phyloP scores from a whole-genome alignment of 2,888 invertebrate species.

The Synanthedon vespiformis region DNA sequence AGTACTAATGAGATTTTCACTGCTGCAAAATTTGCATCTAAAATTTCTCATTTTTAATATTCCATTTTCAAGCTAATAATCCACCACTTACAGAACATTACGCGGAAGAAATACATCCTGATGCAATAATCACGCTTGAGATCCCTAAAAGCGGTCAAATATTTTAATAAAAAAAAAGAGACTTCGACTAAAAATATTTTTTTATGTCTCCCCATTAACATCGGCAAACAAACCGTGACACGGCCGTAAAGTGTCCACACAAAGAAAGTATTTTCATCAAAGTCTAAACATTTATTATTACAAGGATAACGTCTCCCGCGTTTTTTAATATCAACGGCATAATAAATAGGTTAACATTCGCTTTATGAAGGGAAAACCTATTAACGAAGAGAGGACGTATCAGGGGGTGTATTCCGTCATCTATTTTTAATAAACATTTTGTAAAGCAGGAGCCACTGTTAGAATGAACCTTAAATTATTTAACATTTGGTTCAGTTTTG shows the following conservation, averaged over 20 bases:
- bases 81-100: too few relatives aligned
- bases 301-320: constrained; percentile 36
- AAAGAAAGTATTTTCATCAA: constrained; percentile 33
- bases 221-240: constrained; percentile 55
- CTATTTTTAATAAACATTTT: constrained; percentile 15
- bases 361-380: constrained; percentile 69
- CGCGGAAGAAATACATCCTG: neutral
- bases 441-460: constrained; percentile 3
- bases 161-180: constrained; percentile 19
- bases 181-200: constrained; percentile 3
- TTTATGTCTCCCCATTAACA: constrained; percentile 31
- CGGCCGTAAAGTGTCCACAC: constrained; percentile 20
- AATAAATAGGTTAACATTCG: constrained; percentile 69
- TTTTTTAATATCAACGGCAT: constrained; percentile 65
- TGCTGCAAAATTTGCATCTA: too few relatives aligned
- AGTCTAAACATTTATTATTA: constrained; percentile 40
- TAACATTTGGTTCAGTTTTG: neutral
- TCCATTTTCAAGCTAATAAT: too few relatives aligned
- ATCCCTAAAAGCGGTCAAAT: constrained; percentile 32
- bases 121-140: constrained; percentile 15
- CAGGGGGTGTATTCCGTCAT: constrained; percentile 21
- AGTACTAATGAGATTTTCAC: too few relatives aligned
- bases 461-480: neutral
- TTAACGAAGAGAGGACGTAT: constrained; percentile 64
- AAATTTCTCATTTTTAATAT: too few relatives aligned